Evolutionary conservation across 2,797 vertebrate genomes (phyloP).

Genomic region (Molossus molossus): DNA sequence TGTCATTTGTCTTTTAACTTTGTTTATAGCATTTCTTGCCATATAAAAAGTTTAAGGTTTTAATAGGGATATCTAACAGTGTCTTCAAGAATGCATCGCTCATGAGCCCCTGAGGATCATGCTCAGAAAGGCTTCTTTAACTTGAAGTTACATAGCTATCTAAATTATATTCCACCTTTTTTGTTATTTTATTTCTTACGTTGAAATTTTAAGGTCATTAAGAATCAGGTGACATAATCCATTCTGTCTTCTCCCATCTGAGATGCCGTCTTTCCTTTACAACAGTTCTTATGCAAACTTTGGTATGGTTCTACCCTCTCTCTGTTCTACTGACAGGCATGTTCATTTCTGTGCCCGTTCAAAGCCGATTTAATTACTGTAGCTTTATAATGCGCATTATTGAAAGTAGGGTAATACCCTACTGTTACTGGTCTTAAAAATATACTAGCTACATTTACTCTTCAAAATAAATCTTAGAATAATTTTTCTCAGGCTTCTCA

Average conservation of each 20-base stretch:
- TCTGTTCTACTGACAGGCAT: not conserved
- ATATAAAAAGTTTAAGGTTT: not conserved
- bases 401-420: not conserved
- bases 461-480: constrained; percentile 65
- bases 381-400: constrained; percentile 26
- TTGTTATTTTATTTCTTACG: constrained; percentile 30
- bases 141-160: not conserved
- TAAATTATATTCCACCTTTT: not conserved
- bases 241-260: not conserved
- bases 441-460: not conserved
- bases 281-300: constrained; percentile 4
- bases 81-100: not conserved
- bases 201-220: not conserved
- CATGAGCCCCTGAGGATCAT: not conserved
- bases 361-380: constrained; percentile 39
- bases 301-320: not conserved
- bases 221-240: constrained; percentile 17
- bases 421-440: constrained; percentile 8
- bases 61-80: not conserved
- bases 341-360: constrained; percentile 37
- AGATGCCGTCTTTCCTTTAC: constrained; percentile 50
- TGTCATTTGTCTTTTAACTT: constrained; percentile 6
- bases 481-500: constrained; percentile 32
- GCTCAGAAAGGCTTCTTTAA: constrained; percentile 12
- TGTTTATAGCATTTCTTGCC: not conserved